Evolutionary conservation across 2,888 invertebrate species (phyloP), one percentile per base, ranked within the genome.

Genomic region (Argyresthia albistria): DNA sequence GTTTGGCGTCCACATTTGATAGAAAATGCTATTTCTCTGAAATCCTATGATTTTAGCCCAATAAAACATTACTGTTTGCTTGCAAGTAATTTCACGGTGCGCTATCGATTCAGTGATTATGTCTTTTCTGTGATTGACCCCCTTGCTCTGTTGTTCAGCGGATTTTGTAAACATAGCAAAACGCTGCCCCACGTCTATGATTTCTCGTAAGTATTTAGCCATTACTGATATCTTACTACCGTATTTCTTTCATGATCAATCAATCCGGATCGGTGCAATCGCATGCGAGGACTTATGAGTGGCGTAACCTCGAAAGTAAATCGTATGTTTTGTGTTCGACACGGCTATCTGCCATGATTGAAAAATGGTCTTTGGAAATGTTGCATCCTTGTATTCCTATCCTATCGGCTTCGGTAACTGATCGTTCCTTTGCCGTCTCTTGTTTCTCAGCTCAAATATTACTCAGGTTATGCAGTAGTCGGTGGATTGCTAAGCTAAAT

Each of bases 151-250:
- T 63, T 69, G 70, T 72, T 69, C 70, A 69, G 70, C 69, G 71
- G 78, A 37, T 77, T 77, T 83, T 81, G 83, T 87, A 84, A 83
- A 86, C 87, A 86, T 82, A 82, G 77, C 77, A 76, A 78, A n/a
- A 70, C 74, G 67, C 74, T 71, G 82, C 74, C 81, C 82, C 86
- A 86, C 87, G 87, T 87, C 87, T 87, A 87, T 87, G 87, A 82
- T 72, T 84, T 83, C 77, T 80, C 76, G 87, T 87, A 77, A 73
- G 86, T 86, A 81, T 86, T 76, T 74, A 71, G 70, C 70, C 73
- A 71, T 77, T 78, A 70, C 62, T 65, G 62, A 60, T 69, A 62
- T 63, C 67, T 6, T 25, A 25, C 6, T 25, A 25, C 25, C 6
- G 25, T 25, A 25, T 25, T 25, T 25, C 25, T 25, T 6, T 25